Conservation (phyloP, 2,113 vertebrate species). For the Eulemur rufifrons region DNA sequence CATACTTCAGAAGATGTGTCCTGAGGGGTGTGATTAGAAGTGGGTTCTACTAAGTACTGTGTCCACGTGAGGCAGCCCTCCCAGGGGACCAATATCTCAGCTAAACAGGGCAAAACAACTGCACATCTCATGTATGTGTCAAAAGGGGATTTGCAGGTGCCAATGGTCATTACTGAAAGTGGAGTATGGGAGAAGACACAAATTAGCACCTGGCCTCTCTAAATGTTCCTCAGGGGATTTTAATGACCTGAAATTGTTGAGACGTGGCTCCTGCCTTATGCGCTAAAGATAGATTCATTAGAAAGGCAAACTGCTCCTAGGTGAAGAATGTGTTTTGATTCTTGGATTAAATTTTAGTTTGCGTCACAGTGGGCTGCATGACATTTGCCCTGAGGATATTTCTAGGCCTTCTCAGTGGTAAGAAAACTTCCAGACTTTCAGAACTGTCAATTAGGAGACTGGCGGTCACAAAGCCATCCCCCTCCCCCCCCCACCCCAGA, state of each 20-base stretch:
- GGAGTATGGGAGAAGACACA: background rate
- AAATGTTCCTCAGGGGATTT: background rate
- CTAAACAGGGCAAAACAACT: background rate
- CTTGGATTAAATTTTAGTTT: conserved; percentile 39
- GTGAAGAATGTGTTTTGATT: background rate
- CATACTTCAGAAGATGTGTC: background rate
- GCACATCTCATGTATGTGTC: background rate
- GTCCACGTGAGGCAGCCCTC: accelerated
- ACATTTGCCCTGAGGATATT: background rate
- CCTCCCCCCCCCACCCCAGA: accelerated
- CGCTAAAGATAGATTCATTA: conserved; percentile 15
- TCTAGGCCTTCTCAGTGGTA: background rate
- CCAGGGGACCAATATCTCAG: background rate
- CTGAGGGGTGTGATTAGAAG: background rate
- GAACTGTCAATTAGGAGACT: background rate
- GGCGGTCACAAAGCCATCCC: background rate
- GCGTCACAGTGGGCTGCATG: background rate
- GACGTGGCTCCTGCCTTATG: conserved; percentile 12
- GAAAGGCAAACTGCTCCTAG: conserved; percentile 19
- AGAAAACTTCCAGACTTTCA: background rate
- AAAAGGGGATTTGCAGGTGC: conserved; percentile 7
- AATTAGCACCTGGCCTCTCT: conserved; percentile 27
- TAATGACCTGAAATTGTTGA: conserved; percentile 25
- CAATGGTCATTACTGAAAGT: conserved; percentile 33
- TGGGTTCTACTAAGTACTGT: background rate